These are phyloP conservation scores for Crotalus viridis DNA, from an alignment of 2,113 vertebrate genomes.

Conservation along the genomic window DNA sequence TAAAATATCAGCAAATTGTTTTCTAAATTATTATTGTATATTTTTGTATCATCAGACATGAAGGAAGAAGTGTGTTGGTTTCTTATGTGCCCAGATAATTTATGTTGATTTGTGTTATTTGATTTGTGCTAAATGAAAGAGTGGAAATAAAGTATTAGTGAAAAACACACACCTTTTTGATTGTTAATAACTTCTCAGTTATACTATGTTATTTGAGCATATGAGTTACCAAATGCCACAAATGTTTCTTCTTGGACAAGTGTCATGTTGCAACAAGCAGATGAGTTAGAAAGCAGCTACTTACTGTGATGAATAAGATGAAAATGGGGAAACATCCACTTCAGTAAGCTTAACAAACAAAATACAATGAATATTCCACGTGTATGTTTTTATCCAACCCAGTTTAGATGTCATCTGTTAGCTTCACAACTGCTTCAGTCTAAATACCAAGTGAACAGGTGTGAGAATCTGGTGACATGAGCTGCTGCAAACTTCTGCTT, in stretches of 20 bases:
- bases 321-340: constrained; percentile 69
- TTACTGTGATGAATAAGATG: constrained; percentile 56
- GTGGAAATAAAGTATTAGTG: background rate
- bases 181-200: background rate
- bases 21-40: background rate
- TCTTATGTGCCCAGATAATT: background rate
- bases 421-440: constrained; percentile 62
- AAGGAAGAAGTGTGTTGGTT: background rate
- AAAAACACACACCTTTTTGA: background rate
- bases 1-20: background rate
- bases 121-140: background rate
- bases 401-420: constrained; percentile 61
- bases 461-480: constrained; percentile 54
- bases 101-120: background rate
- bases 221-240: background rate
- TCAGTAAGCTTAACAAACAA: constrained; percentile 59
- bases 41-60: background rate
- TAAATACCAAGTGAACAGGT: constrained; percentile 73
- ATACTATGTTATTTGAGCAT: background rate
- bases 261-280: background rate
- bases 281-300: constrained; percentile 54
- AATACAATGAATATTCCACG: constrained; percentile 28
- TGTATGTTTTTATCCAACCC: constrained; percentile 68
- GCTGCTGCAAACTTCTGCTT: constrained; percentile 65
- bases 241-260: background rate